Evolutionary conservation across 2,113 vertebrate species (phyloP).

Genomic region (Ctenomys sociabilis): DNA sequence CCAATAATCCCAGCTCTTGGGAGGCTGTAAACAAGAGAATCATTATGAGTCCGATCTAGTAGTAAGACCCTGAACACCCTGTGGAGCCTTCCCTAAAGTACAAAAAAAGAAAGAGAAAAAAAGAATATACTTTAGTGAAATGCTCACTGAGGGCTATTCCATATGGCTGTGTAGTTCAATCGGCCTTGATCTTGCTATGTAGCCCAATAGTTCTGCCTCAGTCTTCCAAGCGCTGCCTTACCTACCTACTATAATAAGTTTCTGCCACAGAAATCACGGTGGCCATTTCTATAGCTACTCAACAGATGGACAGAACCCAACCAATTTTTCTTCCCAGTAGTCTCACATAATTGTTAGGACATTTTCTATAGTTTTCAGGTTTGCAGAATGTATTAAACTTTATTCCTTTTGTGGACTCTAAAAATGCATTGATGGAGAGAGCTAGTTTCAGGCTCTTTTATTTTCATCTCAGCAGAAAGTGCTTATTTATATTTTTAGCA

Average conservation of each 20-base stretch:
- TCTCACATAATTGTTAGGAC: background rate
- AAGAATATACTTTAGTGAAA: background rate
- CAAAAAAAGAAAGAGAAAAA: no score
- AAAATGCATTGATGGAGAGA: background rate
- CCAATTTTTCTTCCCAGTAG: accelerated
- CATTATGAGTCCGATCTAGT: no score
- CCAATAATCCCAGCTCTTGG: no score
- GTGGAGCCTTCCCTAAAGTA: no score
- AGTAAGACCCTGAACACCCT: no score
- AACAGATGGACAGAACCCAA: accelerated
- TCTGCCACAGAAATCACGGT: accelerated
- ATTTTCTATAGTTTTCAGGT: background rate
- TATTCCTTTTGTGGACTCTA: background rate
- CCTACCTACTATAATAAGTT: background rate
- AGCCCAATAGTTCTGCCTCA: background rate
- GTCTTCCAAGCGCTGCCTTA: background rate
- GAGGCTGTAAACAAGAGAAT: no score
- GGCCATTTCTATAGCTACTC: accelerated
- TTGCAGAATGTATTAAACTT: background rate
- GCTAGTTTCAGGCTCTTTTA: background rate
- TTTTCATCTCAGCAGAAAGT: background rate
- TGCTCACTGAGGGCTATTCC: background rate
- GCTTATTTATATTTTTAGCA: background rate
- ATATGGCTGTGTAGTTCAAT: background rate
- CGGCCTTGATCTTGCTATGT: background rate